Evolutionary conservation across 2,113 vertebrate species (phyloP).

Genomic region (Lasiurus cinereus): DNA sequence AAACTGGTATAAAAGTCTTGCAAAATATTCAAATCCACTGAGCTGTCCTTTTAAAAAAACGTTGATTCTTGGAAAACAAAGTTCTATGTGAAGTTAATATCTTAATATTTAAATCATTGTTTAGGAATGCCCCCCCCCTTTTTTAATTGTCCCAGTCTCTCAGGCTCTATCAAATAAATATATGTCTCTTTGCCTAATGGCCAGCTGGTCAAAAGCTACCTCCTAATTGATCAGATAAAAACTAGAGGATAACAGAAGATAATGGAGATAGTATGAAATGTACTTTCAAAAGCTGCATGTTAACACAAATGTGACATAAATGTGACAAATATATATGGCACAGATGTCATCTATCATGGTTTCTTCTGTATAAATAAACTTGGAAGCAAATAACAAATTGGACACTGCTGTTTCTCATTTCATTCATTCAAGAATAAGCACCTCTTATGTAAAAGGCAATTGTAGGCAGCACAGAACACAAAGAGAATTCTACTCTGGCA

Average conservation of each 20-base stretch:
- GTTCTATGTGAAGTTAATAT: constrained; percentile 59
- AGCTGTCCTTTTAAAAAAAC: neutral
- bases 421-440: constrained; percentile 69
- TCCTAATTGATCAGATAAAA: constrained; percentile 83
- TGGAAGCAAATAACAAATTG: constrained; percentile 77
- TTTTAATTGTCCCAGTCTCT: constrained; percentile 44
- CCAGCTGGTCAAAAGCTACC: constrained; percentile 76
- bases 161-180: constrained; percentile 69
- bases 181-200: constrained; percentile 72
- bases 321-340: constrained; percentile 77
- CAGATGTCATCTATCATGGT: constrained; percentile 79
- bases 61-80: constrained; percentile 69
- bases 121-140: constrained; percentile 64
- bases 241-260: constrained; percentile 74
- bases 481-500: constrained; percentile 56
- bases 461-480: constrained; percentile 47
- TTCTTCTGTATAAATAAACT: constrained; percentile 81
- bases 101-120: constrained; percentile 63
- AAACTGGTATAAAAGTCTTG: constrained; percentile 21
- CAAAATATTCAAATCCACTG: constrained; percentile 36
- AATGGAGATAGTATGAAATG: constrained; percentile 77
- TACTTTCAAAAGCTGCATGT: constrained; percentile 81
- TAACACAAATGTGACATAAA: constrained; percentile 79
- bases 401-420: constrained; percentile 65
- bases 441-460: constrained; percentile 30